These are phyloP conservation scores for Bellardia bayeri DNA, from an alignment of 2,888 invertebrate species.

Conservation along the genomic window DNA sequence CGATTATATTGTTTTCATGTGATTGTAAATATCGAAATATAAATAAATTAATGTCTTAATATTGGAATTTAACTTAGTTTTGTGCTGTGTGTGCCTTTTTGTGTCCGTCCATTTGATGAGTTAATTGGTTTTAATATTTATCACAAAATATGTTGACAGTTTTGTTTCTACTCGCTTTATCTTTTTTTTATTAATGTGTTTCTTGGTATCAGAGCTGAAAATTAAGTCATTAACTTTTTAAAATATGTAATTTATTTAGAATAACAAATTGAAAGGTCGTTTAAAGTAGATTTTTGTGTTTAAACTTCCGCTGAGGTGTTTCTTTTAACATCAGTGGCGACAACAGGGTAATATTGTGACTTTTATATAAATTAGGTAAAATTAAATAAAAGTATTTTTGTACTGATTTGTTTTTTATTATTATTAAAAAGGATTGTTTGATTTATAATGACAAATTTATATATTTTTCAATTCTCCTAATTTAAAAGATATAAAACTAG, in stretches of 20 bases:
- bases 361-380: not conserved
- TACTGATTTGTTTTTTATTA: no score
- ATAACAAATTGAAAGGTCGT: not conserved
- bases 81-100: slow-evolving; percentile 37
- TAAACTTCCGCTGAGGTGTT: slow-evolving; percentile 1
- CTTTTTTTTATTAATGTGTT: slow-evolving; percentile 3
- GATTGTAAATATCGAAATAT: slow-evolving; percentile 25
- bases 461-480: no score
- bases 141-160: slow-evolving; percentile 18
- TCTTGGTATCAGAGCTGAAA: not conserved
- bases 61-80: not conserved
- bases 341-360: not conserved
- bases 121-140: slow-evolving; percentile 54
- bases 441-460: no score
- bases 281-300: not conserved
- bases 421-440: no score
- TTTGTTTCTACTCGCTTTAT: not conserved
- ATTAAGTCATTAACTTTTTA: slow-evolving; percentile 25
- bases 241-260: not conserved
- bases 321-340: not conserved
- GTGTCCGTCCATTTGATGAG: slow-evolving; percentile 65
- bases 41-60: slow-evolving; percentile 19
- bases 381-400: no score
- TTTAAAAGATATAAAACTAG: no score
- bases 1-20: slow-evolving; percentile 13